Conservation (phyloP, 1,140 invertebrate species). For the Euwallacea fornicatus region DNA sequence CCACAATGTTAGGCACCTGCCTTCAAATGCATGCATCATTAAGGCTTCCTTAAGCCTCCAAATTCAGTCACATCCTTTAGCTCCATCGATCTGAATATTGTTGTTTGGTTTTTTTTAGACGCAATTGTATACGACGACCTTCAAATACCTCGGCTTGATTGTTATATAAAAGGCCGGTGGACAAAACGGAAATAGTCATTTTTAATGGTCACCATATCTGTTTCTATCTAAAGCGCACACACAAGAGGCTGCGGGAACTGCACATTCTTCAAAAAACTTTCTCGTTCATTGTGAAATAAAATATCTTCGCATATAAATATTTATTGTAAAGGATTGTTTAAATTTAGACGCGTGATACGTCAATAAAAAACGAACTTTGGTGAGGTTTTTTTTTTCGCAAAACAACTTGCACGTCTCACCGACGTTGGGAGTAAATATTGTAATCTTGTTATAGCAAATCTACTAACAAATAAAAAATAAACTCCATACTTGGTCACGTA, state of each 20-base stretch:
- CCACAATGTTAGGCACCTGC: too few relatives aligned
- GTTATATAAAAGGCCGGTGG: slow-evolving; percentile 21
- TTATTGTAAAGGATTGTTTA: too few relatives aligned
- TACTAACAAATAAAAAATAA: neutral
- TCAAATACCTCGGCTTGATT: slow-evolving; percentile 29
- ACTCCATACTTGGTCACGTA: neutral
- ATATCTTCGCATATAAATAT: too few relatives aligned
- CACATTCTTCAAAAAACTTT: neutral
- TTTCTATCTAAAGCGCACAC: neutral
- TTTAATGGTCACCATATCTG: slow-evolving; percentile 5
- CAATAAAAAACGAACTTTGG: too few relatives aligned
- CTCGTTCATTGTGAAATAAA: too few relatives aligned
- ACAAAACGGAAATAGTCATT: slow-evolving; percentile 27
- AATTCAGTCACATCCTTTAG: too few relatives aligned
- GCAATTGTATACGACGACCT: slow-evolving; percentile 29
- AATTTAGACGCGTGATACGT: too few relatives aligned
- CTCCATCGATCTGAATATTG: neutral
- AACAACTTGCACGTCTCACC: too few relatives aligned
- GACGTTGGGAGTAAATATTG: neutral
- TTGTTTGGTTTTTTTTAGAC: slow-evolving; percentile 20
- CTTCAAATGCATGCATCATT: too few relatives aligned
- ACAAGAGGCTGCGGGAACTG: neutral
- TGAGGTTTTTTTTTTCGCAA: too few relatives aligned
- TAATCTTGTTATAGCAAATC: neutral
- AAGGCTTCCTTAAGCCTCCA: too few relatives aligned